These are phyloP conservation scores for Erythrocebus patas DNA, from an alignment of 2,113 vertebrate species.

Conservation along the genomic window DNA sequence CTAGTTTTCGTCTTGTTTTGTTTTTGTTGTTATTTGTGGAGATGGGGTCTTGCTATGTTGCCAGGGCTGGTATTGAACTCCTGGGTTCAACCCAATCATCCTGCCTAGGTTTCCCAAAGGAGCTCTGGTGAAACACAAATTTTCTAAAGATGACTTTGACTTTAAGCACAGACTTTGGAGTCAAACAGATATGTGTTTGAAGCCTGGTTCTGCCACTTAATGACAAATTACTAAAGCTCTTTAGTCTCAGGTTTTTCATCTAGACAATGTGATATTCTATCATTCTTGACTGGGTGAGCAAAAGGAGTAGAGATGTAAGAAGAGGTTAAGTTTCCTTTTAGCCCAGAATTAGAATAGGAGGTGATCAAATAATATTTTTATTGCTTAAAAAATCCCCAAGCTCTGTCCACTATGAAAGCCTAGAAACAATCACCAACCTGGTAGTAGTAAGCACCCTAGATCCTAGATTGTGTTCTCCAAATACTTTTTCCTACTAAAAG, in stretches of 20 bases:
- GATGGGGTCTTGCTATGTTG: too few species aligned
- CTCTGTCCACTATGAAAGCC: neutral
- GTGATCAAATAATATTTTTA: neutral
- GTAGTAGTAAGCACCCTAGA: neutral
- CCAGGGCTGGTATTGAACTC: too few species aligned
- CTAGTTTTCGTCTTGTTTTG: too few species aligned
- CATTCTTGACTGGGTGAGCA: neutral
- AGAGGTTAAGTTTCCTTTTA: neutral
- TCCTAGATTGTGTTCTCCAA: neutral
- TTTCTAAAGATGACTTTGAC: conserved; percentile 6
- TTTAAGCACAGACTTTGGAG: conserved; percentile 6
- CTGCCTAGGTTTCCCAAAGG: too few species aligned
- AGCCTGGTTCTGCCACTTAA: neutral
- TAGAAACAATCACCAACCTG: conserved; percentile 1
- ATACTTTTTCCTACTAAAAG: neutral
- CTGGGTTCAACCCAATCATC: too few species aligned
- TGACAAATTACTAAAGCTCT: conserved; percentile 3
- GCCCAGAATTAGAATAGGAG: neutral
- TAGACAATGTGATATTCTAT: neutral
- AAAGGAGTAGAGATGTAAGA: conserved; percentile 4
- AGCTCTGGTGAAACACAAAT: neutral
- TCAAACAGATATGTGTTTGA: neutral
- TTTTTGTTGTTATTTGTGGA: too few species aligned
- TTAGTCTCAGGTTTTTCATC: conserved; percentile 4
- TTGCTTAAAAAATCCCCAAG: neutral